Percentiles rank a stretch among this genome's conserved stretches.
phyloP scores from a whole-genome alignment of 2,888 invertebrate species.

The Acrocyrtus sp. region DNA sequence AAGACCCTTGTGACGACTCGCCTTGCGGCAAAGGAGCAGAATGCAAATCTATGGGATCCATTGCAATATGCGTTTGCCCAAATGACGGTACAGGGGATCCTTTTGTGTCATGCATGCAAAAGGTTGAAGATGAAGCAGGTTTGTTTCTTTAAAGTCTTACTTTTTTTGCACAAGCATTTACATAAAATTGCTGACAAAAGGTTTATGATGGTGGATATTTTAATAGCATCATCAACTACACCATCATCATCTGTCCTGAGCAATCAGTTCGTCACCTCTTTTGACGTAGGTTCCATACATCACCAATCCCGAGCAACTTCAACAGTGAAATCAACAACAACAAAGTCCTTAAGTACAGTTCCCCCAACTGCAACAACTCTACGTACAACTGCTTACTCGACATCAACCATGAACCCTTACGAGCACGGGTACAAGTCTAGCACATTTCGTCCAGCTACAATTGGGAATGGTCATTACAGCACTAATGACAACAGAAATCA shows the following conservation, averaged over 20 bases:
- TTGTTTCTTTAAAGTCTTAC: no score
- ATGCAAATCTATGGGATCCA: conserved; percentile 46
- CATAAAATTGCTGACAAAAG: no score
- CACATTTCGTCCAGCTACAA: background rate
- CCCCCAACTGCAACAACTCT: conserved; percentile 11
- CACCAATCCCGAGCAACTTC: background rate
- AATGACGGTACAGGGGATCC: conserved; percentile 55
- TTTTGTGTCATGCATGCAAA: conserved; percentile 52
- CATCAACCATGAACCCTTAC: conserved; percentile 21
- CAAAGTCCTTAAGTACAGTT: conserved; percentile 4
- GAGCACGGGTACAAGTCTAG: conserved; percentile 19
- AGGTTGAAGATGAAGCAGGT: no score
- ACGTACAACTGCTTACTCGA: conserved; percentile 10
- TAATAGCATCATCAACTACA: no score
- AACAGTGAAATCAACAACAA: background rate
- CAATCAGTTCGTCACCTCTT: conserved; percentile 3
- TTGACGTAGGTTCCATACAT: conserved; percentile 5
- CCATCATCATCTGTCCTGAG: background rate
- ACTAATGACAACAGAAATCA: conserved; percentile 1
- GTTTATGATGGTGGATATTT: no score
- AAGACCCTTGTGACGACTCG: conserved; percentile 51
- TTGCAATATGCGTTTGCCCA: conserved; percentile 59
- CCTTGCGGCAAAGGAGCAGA: conserved; percentile 60
- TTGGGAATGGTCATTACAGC: background rate
- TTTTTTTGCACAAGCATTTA: no score